Base-by-base conservation (phyloP, 2,113 vertebrate species). In the Hemiprocne comata region DNA sequence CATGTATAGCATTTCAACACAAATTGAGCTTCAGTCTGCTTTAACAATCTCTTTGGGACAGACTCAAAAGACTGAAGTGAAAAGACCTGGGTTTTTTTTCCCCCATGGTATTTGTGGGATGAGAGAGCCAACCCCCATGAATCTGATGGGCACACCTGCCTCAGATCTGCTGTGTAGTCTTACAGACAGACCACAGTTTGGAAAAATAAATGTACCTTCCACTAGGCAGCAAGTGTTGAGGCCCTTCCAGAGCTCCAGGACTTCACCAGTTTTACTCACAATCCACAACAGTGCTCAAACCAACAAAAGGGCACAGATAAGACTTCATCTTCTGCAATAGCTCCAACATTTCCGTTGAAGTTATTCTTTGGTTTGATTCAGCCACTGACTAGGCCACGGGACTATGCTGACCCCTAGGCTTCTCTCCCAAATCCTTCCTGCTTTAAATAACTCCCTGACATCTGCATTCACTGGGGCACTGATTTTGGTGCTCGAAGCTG, bases 371-470 rank as follows among this genome's bases (percentile, higher is more conserved):
- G 48, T 60, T 88, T 72, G 36, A 91, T 72, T 84, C 38, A 74
- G 57, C 13, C 84, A 81, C 78, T 75, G 79, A 92, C 80, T 71
- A 84, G 93, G 61, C 82, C 71, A 44, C 0, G 2, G 50, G 78
- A 51, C 90, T 66, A 40, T 11, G 36, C 2, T 89, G 84, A 21
- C 93, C 90, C 23, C 38, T 7, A 77, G 95, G 74, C 93, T 90
- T 82, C 86, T 67, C 72, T 87, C 93, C 73, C 89, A 92, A 82
- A 90, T 92, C 93, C 91, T 82, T 91, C 87, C 87, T 94, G 93
- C 95, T 92, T 92, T 94, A 97, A 96, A 95, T 97, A 96, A 95
- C 94, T 87, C 93, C 14, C 83, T 78, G 94, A 91, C 93, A 95
- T 93, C 94, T 89, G 93, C 91, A 95, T 78, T 85, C 10, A 0